Evolutionary conservation across 2,797 vertebrate species (phyloP).

Genomic region (Coregonus suidteri): DNA sequence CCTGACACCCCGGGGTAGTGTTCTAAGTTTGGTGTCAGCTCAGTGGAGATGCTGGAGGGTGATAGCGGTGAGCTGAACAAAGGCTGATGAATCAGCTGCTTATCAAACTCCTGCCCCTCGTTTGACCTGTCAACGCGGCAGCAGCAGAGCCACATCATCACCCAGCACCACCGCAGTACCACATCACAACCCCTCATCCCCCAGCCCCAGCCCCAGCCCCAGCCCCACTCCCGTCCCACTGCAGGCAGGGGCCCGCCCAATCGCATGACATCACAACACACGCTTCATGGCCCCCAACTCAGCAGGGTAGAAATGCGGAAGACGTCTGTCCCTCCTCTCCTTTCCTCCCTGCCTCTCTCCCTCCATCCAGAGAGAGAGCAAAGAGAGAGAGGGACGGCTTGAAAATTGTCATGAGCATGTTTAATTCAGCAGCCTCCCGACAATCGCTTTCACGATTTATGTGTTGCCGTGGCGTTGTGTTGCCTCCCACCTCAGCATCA

Average conservation of each 20-base stretch:
- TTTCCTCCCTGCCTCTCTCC: conserved; percentile 36
- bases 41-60: conserved; percentile 49
- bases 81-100: conserved; percentile 64
- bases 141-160: conserved; percentile 9
- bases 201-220: neutral
- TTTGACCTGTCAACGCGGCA: conserved; percentile 58
- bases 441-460: conserved; percentile 63
- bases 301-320: conserved; percentile 29
- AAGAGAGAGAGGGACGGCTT: conserved; percentile 32
- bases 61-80: conserved; percentile 60
- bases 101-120: conserved; percentile 61
- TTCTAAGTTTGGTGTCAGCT: conserved; percentile 58
- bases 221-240: neutral
- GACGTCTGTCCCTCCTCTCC: conserved; percentile 14
- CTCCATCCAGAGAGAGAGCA: conserved; percentile 19
- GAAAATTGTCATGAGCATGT: conserved; percentile 54
- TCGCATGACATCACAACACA: conserved; percentile 14
- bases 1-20: conserved; percentile 40
- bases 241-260: neutral
- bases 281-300: conserved; percentile 13
- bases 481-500: conserved; percentile 11
- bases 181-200: conserved; percentile 26
- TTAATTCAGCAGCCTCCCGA: conserved; percentile 67
- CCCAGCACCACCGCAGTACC: neutral
- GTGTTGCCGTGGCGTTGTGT: neutral